These are phyloP conservation scores for Paramormyrops kingsleyae DNA, from an alignment of 2,113 vertebrate species.

Conservation along the genomic window DNA sequence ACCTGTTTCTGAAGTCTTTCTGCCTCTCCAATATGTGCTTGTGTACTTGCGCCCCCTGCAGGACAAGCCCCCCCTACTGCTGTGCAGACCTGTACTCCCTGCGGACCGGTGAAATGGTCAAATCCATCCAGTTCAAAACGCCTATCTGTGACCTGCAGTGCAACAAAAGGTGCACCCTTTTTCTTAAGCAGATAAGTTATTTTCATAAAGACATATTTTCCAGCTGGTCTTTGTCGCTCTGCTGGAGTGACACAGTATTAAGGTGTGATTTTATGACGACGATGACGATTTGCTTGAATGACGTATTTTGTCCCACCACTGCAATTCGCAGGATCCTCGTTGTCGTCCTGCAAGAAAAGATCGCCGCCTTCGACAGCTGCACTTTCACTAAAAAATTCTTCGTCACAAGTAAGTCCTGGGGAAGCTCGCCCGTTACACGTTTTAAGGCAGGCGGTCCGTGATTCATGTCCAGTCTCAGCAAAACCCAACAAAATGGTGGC, in stretches of 20 bases:
- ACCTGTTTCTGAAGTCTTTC: neutral
- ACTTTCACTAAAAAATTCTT: constrained; percentile 98
- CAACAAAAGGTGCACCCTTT: constrained; percentile 79
- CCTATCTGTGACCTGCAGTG: constrained; percentile 94
- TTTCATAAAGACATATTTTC: neutral
- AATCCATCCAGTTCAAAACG: constrained; percentile 98
- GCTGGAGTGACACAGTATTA: neutral
- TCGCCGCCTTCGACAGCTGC: constrained; percentile 96
- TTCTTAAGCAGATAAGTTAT: neutral
- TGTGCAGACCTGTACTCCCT: constrained; percentile 92
- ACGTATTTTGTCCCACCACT: neutral
- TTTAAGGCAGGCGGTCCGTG: neutral
- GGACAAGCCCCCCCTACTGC: constrained; percentile 88
- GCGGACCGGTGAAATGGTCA: constrained; percentile 91
- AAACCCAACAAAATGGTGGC: neutral
- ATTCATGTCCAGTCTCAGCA: neutral
- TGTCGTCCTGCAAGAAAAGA: constrained; percentile 93
- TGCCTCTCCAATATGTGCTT: neutral
- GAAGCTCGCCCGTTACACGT: neutral
- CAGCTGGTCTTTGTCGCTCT: neutral
- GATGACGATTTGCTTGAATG: neutral
- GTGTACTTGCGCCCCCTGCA: constrained; percentile 44
- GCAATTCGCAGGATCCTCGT: constrained; percentile 78
- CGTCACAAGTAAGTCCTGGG: constrained; percentile 82
- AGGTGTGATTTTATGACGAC: neutral